Evolutionary conservation across 2,113 vertebrate genomes (phyloP).

Genomic region (Numida meleagris): DNA sequence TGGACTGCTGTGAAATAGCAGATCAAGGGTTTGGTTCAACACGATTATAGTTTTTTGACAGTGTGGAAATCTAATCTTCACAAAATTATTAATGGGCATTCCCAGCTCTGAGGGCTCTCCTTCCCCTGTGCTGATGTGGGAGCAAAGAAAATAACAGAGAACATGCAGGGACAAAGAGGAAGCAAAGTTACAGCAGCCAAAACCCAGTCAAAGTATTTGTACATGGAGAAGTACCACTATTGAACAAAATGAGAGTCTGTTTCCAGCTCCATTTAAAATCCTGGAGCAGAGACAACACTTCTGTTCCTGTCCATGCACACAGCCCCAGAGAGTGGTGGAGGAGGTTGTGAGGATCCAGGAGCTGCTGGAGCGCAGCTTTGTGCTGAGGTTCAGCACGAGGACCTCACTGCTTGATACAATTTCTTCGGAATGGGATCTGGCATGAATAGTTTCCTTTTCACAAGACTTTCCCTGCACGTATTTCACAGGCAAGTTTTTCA

Average conservation of each 20-base stretch:
- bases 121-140: neutral
- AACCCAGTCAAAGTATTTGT: neutral
- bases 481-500: constrained; percentile 6
- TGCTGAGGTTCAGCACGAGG: fast-evolving
- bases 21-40: neutral
- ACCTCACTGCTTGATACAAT: neutral
- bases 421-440: neutral
- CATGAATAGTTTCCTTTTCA: neutral
- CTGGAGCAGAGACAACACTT: neutral
- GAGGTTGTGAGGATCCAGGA: neutral
- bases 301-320: neutral
- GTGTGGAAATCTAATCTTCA: neutral
- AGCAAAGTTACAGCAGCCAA: neutral
- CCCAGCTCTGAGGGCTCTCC: neutral
- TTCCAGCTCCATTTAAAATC: neutral
- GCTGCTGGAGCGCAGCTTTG: neutral
- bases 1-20: neutral
- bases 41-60: neutral
- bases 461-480: neutral
- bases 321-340: neutral
- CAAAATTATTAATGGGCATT: neutral
- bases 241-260: neutral
- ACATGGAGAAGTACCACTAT: neutral
- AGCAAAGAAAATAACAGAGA: neutral
- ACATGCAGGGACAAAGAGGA: neutral